Evolutionary conservation across 2,888 invertebrate genomes (phyloP).

Genomic region (Criorhina ranunculi): DNA sequence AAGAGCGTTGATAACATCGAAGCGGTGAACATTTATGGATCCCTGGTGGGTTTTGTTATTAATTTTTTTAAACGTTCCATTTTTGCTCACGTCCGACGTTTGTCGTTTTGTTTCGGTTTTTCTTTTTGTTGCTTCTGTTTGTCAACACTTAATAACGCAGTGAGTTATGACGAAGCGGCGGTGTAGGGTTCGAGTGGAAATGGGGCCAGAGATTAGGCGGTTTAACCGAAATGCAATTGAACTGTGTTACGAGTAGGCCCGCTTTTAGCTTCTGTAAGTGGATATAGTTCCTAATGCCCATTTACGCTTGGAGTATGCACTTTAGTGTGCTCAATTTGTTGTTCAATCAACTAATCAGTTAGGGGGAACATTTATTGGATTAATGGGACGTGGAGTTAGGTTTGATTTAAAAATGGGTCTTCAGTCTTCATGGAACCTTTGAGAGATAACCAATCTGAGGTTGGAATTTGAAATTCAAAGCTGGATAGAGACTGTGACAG

Average conservation of each 20-base stretch:
- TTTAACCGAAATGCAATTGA: not conserved
- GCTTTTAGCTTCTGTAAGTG: constrained; percentile 1
- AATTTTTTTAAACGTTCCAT: constrained; percentile 32
- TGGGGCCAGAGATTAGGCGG: constrained; percentile 17
- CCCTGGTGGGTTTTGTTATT: constrained; percentile 11
- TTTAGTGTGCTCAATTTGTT: constrained; percentile 9
- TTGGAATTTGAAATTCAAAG: too few relatives aligned
- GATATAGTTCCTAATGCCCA: not conserved
- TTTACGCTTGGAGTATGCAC: constrained; percentile 2
- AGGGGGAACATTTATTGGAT: constrained; percentile 3
- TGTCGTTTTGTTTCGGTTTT: constrained; percentile 3
- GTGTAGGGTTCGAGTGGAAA: constrained; percentile 20
- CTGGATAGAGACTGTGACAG: too few relatives aligned
- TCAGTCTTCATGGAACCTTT: too few relatives aligned
- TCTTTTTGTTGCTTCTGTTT: constrained; percentile 46
- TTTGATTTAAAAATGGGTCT: constrained; percentile 1
- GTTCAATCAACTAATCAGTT: constrained; percentile 12
- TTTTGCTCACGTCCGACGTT: not conserved
- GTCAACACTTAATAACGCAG: constrained; percentile 60
- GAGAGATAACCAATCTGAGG: too few relatives aligned
- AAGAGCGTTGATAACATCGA: constrained; percentile 30
- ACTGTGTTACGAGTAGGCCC: not conserved
- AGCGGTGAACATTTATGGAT: not conserved
- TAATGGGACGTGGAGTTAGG: not conserved
- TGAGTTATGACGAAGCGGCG: constrained; percentile 41